Evolutionary conservation across 2,113 vertebrate genomes (phyloP), one percentile per base, ranked within the genome.

Genomic region (Stigmatopora argus): DNA sequence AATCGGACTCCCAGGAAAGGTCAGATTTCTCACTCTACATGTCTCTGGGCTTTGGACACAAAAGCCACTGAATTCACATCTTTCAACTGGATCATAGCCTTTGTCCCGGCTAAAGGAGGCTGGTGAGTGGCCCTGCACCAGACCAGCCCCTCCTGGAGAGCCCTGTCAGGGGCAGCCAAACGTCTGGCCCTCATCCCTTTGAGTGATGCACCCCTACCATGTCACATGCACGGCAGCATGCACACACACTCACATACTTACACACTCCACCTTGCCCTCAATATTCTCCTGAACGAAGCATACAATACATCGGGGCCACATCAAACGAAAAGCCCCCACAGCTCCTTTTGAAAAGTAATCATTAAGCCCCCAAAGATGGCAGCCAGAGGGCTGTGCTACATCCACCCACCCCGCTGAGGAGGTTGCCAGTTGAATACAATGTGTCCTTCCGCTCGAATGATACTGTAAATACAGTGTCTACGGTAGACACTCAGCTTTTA

Each of bases 11-110:
- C 81, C 78, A 21, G 64, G 47, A 86, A 80, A 78, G 78, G 88
- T 86, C 88, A 91, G 85, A 85, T 75, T 88, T 92, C 79, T 86
- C 83, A 85, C 81, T 87, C 88, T 51, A 31, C 73, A 79, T 88
- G 79, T 82, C 67, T 85, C 84, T 86, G 70, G 64, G 89, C 86
- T 87, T 83, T 75, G 70, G 7, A 12, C 84, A 79, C 83, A 88
- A 90, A 90, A 89, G 88, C 86, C 74, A 64, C 85, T 81, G 88
- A 89, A 91, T 92, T 91, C 89, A 90, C 91, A 89, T 92, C 89
- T 90, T 92, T 92, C 89, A 91, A 87, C 84, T 78, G 77, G 81
- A 78, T 88, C 77, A 71, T 69, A 15, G 82, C 89, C 83, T 90
- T 92, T 93, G 92, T 91, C 88, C 85, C 56, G 61, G 60, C 75